Conservation (phyloP, 1,140 invertebrate genomes). For the Lepidostoma basale region DNA sequence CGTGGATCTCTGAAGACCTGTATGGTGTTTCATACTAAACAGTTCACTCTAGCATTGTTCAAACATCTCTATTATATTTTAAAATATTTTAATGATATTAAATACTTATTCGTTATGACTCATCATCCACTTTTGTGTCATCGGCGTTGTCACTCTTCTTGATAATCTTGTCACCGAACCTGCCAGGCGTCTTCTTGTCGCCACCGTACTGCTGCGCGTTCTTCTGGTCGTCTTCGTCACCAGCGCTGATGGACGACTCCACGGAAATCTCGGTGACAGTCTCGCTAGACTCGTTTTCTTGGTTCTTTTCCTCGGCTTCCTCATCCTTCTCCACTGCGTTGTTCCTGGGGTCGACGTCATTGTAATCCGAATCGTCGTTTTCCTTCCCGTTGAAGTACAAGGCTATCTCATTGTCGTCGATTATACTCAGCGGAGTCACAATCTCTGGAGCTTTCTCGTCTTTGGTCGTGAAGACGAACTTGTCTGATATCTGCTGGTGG, state of each 20-base stretch:
- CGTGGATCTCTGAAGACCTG: no score
- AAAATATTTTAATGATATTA: no score
- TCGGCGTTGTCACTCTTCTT: constrained; percentile 34
- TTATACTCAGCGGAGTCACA: constrained; percentile 49
- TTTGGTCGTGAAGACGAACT: constrained; percentile 13
- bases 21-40: no score
- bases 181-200: constrained; percentile 10
- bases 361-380: constrained; percentile 42
- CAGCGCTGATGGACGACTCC: constrained; percentile 51
- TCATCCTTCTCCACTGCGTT: constrained; percentile 6
- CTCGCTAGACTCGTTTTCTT: constrained; percentile 47
- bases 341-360: constrained; percentile 26
- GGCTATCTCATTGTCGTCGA: constrained; percentile 62
- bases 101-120: constrained; percentile 32
- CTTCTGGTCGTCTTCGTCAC: constrained; percentile 30
- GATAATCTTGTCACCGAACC: constrained; percentile 41
- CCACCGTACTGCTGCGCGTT: constrained; percentile 42
- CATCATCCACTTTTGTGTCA: constrained; percentile 17
- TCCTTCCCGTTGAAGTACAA: constrained; percentile 58
- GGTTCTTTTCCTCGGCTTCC: constrained; percentile 6
- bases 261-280: constrained; percentile 58
- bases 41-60: no score
- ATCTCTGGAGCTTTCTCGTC: constrained; percentile 41
- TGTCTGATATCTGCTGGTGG: constrained; percentile 39
- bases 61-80: no score